These are phyloP conservation scores for Melieria picta DNA, from an alignment of 2,888 invertebrate species.

Conservation along the genomic window DNA sequence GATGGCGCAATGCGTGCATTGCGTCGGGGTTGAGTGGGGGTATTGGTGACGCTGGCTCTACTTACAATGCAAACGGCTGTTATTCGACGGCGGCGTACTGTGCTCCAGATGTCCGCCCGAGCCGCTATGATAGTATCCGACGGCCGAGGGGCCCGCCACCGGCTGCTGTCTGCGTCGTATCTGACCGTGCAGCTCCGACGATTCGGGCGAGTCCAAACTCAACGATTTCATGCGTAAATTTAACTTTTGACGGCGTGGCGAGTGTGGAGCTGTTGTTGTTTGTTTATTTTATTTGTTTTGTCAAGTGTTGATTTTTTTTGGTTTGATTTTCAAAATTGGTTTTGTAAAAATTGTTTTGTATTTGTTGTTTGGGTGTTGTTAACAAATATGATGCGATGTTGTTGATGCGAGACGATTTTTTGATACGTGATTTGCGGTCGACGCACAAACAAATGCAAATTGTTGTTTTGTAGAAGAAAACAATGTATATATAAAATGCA, in stretches of 20 bases:
- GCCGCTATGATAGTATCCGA: slow-evolving; percentile 62
- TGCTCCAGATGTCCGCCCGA: slow-evolving; percentile 66
- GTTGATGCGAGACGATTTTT: neutral
- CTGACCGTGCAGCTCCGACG: slow-evolving; percentile 81
- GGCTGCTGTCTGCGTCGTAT: slow-evolving; percentile 73
- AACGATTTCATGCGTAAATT: slow-evolving; percentile 98
- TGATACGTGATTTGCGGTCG: too few relatives aligned
- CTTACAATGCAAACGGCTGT: slow-evolving; percentile 74
- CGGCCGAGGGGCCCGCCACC: slow-evolving; percentile 71
- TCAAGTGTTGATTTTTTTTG: slow-evolving; percentile 40
- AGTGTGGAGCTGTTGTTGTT: slow-evolving; percentile 83
- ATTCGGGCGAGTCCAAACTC: slow-evolving; percentile 95
- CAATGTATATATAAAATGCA: slow-evolving; percentile 20
- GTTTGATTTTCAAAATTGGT: slow-evolving; percentile 13
- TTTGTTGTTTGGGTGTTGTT: slow-evolving; percentile 24
- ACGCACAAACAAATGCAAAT: too few relatives aligned
- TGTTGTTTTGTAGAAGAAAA: slow-evolving; percentile 21
- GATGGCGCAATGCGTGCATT: too few relatives aligned
- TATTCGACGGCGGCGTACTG: slow-evolving; percentile 68
- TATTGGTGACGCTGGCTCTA: slow-evolving; percentile 46
- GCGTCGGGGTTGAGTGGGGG: neutral
- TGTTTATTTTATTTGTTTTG: slow-evolving; percentile 37
- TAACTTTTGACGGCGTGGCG: slow-evolving; percentile 94
- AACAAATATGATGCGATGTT: slow-evolving; percentile 5
- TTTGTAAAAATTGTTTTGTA: slow-evolving; percentile 8